phyloP scores from a whole-genome alignment of 2,888 invertebrate genomes.

The Habrosyne pyritoides region DNA sequence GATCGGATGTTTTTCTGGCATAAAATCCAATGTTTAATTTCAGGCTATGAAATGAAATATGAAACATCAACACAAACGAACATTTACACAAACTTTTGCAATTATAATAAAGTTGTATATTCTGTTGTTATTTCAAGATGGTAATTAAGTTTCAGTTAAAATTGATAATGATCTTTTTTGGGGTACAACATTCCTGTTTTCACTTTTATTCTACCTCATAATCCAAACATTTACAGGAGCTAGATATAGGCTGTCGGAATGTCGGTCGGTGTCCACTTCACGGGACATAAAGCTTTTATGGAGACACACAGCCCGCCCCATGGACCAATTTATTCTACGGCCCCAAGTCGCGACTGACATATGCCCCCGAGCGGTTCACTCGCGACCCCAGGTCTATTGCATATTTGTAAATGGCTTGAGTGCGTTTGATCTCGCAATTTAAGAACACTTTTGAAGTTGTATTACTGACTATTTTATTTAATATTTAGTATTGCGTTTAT shows the following conservation, averaged over 20 bases:
- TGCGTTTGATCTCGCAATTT: conserved; percentile 6
- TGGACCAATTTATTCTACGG: conserved; percentile 48
- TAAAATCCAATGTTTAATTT: no score
- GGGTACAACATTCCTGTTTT: no score
- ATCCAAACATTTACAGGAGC: conserved; percentile 37
- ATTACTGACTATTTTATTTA: background rate
- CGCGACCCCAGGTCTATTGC: conserved; percentile 24
- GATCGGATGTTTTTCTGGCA: no score
- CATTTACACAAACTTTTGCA: no score
- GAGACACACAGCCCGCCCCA: conserved; percentile 52
- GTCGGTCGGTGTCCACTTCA: conserved; percentile 53
- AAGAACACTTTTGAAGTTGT: conserved; percentile 13
- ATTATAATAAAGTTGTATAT: no score
- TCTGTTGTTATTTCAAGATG: no score
- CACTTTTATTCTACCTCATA: conserved; percentile 26
- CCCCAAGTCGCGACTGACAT: conserved; percentile 1
- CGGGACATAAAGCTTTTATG: conserved; percentile 74
- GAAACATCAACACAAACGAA: no score
- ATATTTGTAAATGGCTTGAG: conserved; percentile 32
- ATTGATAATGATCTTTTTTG: no score
- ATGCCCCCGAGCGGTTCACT: conserved; percentile 9
- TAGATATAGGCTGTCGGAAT: conserved; percentile 39
- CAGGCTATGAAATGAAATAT: no score
- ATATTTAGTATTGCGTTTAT: no score
- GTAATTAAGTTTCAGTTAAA: no score